phyloP scores from a whole-genome alignment of 2,113 vertebrate genomes.

The Alectura lathami region DNA sequence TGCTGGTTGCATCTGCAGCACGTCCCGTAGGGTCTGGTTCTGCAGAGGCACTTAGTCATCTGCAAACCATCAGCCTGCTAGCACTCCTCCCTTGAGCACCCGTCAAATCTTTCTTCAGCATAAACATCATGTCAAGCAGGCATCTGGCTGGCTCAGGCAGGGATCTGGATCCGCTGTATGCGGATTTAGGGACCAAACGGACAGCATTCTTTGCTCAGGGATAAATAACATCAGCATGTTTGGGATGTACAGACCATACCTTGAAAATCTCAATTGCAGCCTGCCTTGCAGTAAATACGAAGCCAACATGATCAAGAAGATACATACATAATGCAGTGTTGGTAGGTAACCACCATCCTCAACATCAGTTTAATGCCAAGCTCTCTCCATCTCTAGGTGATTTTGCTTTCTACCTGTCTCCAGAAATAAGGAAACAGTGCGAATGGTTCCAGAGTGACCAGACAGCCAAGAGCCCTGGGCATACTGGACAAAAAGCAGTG shows the following conservation, averaged over 20 bases:
- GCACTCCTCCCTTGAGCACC: neutral
- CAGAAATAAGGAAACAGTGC: constrained; percentile 86
- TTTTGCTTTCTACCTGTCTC: constrained; percentile 87
- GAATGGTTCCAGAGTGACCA: constrained; percentile 87
- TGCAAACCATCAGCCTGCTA: neutral
- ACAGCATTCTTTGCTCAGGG: neutral
- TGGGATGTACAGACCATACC: neutral
- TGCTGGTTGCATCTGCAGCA: neutral
- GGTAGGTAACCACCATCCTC: neutral
- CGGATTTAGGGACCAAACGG: neutral
- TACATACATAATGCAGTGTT: neutral
- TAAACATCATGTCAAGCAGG: neutral
- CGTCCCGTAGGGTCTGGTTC: neutral
- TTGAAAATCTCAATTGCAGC: neutral
- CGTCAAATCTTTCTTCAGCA: neutral
- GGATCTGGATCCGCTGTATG: neutral
- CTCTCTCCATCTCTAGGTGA: constrained; percentile 80
- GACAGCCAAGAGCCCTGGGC: constrained; percentile 70
- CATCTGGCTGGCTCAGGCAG: neutral
- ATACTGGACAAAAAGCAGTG: constrained; percentile 69
- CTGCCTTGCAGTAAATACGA: neutral
- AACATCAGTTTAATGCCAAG: neutral
- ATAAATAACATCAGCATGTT: neutral
- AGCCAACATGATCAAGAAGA: neutral
- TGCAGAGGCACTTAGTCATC: neutral